A percentile compares a stretch with the other conserved stretches of the same genome.
phyloP scores from a whole-genome alignment of 2,888 invertebrate genomes.

The Eupithecia dodoneata region DNA sequence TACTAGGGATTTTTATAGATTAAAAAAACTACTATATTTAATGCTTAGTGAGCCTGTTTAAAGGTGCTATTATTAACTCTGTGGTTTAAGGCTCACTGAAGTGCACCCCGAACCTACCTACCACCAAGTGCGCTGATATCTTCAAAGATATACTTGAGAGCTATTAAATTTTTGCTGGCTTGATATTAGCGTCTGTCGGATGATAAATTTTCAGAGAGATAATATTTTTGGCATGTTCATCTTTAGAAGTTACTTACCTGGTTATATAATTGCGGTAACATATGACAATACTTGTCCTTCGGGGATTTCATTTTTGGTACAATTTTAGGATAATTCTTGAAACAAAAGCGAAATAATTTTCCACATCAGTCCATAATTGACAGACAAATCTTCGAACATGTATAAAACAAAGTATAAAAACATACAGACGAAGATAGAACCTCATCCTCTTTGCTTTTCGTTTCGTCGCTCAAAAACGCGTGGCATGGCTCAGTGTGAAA shows the following conservation, averaged over 20 bases:
- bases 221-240: constrained; percentile 5
- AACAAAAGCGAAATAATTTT: too few species aligned
- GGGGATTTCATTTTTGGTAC: too few species aligned
- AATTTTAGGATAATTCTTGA: too few species aligned
- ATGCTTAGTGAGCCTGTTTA: neutral
- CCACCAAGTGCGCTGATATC: constrained; percentile 12
- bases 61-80: constrained; percentile 11
- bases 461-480: too few species aligned
- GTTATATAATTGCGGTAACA: too few species aligned
- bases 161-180: constrained; percentile 21
- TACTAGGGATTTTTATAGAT: neutral
- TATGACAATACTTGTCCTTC: too few species aligned
- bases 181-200: neutral
- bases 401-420: too few species aligned
- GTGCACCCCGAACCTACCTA: constrained; percentile 18
- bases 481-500: too few species aligned
- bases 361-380: too few species aligned
- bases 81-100: constrained; percentile 32
- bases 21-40: neutral
- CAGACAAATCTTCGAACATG: too few species aligned
- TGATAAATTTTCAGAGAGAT: constrained; percentile 2
- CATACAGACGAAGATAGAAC: too few species aligned
- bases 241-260: neutral
- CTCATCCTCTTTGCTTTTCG: too few species aligned
- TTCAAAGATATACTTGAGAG: constrained; percentile 26